These are phyloP conservation scores for Cyrtorhinus lividipennis DNA, from an alignment of 1,140 invertebrate genomes.

Conservation along the genomic window DNA sequence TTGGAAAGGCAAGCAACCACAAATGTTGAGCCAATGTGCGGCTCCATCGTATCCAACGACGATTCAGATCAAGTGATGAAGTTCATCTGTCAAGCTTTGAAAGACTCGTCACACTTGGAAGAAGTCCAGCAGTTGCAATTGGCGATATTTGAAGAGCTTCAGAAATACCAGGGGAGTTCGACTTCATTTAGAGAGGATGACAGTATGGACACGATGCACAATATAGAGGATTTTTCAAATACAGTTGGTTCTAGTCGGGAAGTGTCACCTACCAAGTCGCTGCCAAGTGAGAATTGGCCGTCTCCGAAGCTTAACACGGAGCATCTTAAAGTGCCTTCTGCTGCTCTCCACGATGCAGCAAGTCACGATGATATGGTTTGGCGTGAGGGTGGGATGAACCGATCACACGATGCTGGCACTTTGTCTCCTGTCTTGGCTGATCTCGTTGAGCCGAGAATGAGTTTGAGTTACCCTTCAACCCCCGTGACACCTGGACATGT, in stretches of 20 bases:
- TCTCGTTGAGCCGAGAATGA: background rate
- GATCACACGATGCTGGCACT: too few relatives aligned
- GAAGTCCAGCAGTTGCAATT: background rate
- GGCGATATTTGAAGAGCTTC: background rate
- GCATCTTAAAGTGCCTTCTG: background rate
- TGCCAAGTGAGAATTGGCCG: background rate
- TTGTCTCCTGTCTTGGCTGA: too few relatives aligned
- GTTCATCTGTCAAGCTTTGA: background rate
- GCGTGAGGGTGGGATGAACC: too few relatives aligned
- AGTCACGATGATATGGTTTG: too few relatives aligned
- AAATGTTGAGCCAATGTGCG: background rate
- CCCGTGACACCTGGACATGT: background rate
- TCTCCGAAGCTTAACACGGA: too few relatives aligned
- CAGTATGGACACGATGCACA: background rate
- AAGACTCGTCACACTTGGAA: background rate
- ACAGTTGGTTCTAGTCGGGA: background rate
- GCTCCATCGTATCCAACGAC: background rate
- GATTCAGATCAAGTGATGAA: constrained; percentile 3
- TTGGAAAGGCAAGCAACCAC: background rate
- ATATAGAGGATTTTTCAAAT: background rate
- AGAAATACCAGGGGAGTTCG: background rate
- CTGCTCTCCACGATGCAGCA: background rate
- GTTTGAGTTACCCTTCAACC: background rate
- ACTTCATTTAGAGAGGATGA: background rate
- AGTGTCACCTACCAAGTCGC: background rate